These are phyloP conservation scores for Cydia fagiglandana DNA, from an alignment of 1,140 invertebrate species.

Conservation along the genomic window DNA sequence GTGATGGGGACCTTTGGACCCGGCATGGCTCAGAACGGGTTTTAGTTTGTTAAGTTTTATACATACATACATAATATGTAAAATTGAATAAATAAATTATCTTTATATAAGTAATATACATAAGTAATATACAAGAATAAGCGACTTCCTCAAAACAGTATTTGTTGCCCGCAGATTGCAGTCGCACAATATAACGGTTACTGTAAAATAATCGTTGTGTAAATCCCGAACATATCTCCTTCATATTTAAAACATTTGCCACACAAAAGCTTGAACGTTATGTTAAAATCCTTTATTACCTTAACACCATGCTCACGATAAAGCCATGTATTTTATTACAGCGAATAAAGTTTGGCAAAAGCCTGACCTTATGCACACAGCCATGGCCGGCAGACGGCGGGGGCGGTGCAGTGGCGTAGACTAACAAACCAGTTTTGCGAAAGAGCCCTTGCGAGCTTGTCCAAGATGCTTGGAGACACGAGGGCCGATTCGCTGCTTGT, in stretches of 20 bases:
- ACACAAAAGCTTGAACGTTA: neutral
- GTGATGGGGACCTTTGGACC: too few species aligned
- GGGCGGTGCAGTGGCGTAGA: constrained; percentile 18
- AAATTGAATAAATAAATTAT: too few species aligned
- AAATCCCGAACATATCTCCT: neutral
- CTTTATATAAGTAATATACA: too few species aligned
- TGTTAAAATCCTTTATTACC: neutral
- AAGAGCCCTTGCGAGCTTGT: constrained; percentile 54
- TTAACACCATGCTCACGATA: neutral
- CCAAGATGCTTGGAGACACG: constrained; percentile 49
- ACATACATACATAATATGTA: too few species aligned
- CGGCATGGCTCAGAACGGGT: too few species aligned
- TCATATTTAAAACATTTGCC: neutral
- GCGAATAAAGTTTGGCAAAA: constrained; percentile 4
- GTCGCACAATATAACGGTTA: neutral
- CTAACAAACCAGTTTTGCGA: constrained; percentile 50
- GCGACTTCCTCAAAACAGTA: too few species aligned
- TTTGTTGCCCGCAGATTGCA: too few species aligned
- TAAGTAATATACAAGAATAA: too few species aligned
- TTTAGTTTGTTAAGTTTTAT: too few species aligned
- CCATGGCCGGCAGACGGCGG: constrained; percentile 15
- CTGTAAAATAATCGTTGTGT: neutral
- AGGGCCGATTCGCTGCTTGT: constrained; percentile 49
- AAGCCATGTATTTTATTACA: neutral
- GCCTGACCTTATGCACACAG: constrained; percentile 28